Percentiles rank a stretch among this genome's conserved stretches.
phyloP scores from a whole-genome alignment of 1,140 invertebrate genomes.

The Dryas iulia region DNA sequence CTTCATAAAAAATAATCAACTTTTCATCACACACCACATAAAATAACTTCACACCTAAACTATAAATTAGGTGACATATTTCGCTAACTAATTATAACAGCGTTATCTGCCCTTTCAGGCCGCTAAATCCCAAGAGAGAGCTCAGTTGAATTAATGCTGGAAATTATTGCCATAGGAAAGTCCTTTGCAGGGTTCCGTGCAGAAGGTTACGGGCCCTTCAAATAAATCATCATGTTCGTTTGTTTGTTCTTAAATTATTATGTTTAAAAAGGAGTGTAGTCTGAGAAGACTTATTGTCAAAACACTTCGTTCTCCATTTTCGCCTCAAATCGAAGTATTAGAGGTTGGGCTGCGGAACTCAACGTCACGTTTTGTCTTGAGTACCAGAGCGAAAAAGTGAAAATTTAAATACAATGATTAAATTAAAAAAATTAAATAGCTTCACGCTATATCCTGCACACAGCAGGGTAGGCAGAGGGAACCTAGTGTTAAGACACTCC shows the following conservation, averaged over 20 bases:
- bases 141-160: constrained; percentile 22
- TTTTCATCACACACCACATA: neutral
- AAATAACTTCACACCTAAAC: neutral
- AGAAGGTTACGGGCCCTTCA: neutral
- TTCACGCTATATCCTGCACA: too few species aligned
- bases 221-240: neutral
- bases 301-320: too few species aligned
- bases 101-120: constrained; percentile 23
- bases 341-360: too few species aligned
- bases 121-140: constrained; percentile 14
- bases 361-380: too few species aligned
- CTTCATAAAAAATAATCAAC: neutral
- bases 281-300: too few species aligned
- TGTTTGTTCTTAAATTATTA: neutral
- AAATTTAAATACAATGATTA: too few species aligned
- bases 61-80: constrained; percentile 7
- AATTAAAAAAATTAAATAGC: too few species aligned
- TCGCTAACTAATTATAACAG: neutral
- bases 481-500: too few species aligned
- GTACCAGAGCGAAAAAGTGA: too few species aligned
- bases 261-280: too few species aligned
- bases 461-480: too few species aligned
- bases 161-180: constrained; percentile 13
- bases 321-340: too few species aligned
- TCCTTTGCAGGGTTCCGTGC: neutral